Evolutionary conservation across 2,888 invertebrate genomes (phyloP).

Genomic region (Mythimna albipuncta): DNA sequence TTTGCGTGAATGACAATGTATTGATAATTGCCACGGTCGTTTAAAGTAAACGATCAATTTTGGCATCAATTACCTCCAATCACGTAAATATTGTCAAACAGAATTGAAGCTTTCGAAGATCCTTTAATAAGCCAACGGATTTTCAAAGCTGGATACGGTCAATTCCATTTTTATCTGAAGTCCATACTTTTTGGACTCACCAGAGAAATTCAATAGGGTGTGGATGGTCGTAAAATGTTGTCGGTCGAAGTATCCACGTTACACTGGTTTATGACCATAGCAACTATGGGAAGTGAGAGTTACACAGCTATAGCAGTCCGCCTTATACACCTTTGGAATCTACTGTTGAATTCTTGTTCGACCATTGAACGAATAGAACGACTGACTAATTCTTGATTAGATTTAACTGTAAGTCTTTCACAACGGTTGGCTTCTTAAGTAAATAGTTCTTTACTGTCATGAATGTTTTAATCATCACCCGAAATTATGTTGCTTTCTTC

Average conservation of each 20-base stretch:
- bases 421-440: background rate
- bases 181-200: slow-evolving; percentile 7
- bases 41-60: too few relatives aligned
- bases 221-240: slow-evolving; percentile 39
- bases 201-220: slow-evolving; percentile 19
- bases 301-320: slow-evolving; percentile 24
- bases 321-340: slow-evolving; percentile 44
- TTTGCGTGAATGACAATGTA: too few relatives aligned
- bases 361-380: slow-evolving; percentile 3
- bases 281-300: slow-evolving; percentile 28
- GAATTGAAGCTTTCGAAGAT: too few relatives aligned
- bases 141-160: background rate
- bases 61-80: too few relatives aligned
- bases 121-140: background rate
- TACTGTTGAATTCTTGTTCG: slow-evolving; percentile 21
- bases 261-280: slow-evolving; percentile 44
- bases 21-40: too few relatives aligned
- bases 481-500: too few relatives aligned
- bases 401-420: background rate
- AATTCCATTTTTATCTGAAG: background rate
- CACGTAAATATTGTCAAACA: background rate
- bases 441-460: too few relatives aligned
- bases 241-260: slow-evolving; percentile 21
- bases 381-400: slow-evolving; percentile 5
- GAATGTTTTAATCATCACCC: too few relatives aligned